Evolutionary conservation across 2,888 invertebrate genomes (phyloP), one percentile per base, ranked within the genome.

Genomic region (Timema podura): DNA sequence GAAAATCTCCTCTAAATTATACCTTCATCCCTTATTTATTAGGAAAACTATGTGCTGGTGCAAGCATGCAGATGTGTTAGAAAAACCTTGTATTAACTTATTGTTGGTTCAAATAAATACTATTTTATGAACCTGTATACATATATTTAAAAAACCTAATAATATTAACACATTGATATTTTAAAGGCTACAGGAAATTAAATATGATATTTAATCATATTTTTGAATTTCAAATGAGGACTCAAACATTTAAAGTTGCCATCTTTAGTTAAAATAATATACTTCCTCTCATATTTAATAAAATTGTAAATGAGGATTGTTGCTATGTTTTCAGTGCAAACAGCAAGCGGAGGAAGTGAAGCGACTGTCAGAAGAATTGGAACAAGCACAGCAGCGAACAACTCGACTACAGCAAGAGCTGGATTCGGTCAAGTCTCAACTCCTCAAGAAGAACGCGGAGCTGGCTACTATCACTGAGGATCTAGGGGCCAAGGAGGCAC

Each of bases 401-500:
- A 77, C 82, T 2, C 85, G 86, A 15, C 78, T 89, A 68, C 84
- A 85, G 3, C 87, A 88, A 77, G 89, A 89, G 76, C 80, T 91
- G 2, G 85, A 87, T 74, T 89, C 89, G 77, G 81, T 89, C 2
- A 87, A 88, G 77, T 82, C 85, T 44, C 86, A 87, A 72, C 80
- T 88, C 9, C 80, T 84, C 48, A 82, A 85, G 46, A 83, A 87
- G 70, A 82, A 84, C 57, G 88, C 89, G 73, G 87, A 88, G 57
- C 83, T 89, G 67, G 76, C 75, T 9, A 78, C 78, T 73, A 73
- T 78, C 10, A 75, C 76, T 61, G 78, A 77, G 77, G 90, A 91
- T 67, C 77, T 90, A 6, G 82, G 85, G 7, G 84, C 83, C 16
- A 92, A 91, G 78, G 90, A 91, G 74, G 86, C 86, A 1, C 83